These are phyloP conservation scores for Latrodectus hesperus DNA, from an alignment of 2,888 invertebrate species.

Conservation along the genomic window DNA sequence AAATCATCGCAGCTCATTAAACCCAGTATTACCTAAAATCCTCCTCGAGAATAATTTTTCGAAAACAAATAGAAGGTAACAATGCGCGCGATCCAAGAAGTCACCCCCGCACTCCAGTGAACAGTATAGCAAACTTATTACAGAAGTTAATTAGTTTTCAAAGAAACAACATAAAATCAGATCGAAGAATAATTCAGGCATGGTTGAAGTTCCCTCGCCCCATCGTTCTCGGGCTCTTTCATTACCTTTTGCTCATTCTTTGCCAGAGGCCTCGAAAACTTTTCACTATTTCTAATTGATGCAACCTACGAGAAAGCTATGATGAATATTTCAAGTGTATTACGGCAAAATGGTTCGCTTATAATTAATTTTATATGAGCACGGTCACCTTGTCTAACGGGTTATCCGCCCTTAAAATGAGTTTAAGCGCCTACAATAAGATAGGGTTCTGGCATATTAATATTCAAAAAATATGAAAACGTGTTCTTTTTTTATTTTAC, in stretches of 20 bases:
- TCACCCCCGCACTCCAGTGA: slow-evolving; percentile 35
- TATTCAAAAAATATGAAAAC: too few species aligned
- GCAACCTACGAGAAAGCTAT: slow-evolving; percentile 41
- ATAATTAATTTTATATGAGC: slow-evolving; percentile 62
- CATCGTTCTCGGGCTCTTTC: slow-evolving; percentile 38
- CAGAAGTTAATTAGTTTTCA: slow-evolving; percentile 64
- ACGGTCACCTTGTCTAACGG: slow-evolving; percentile 30
- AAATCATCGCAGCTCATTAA: slow-evolving; percentile 62
- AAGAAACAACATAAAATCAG: slow-evolving; percentile 65
- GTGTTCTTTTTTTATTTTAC: too few species aligned
- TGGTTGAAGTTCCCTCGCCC: slow-evolving; percentile 18
- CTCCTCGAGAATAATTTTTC: slow-evolving; percentile 51
- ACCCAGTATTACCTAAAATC: slow-evolving; percentile 60
- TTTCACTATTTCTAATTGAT: slow-evolving; percentile 57
- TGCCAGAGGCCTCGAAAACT: slow-evolving; percentile 45
- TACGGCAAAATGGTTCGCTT: slow-evolving; percentile 60
- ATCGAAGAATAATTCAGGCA: slow-evolving; percentile 57
- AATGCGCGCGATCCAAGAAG: slow-evolving; percentile 36
- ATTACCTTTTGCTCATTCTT: slow-evolving; percentile 55
- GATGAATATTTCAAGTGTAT: slow-evolving; percentile 63
- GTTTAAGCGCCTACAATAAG: slow-evolving; percentile 20
- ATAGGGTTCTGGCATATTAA: slow-evolving; percentile 6
- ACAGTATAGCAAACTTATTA: slow-evolving; percentile 59
- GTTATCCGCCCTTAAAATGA: slow-evolving; percentile 43
- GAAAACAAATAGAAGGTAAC: slow-evolving; percentile 49